Percentiles rank a stretch among this genome's conserved stretches.
phyloP scores from a whole-genome alignment of 2,888 invertebrate genomes.

The Drosophila prolongata region DNA sequence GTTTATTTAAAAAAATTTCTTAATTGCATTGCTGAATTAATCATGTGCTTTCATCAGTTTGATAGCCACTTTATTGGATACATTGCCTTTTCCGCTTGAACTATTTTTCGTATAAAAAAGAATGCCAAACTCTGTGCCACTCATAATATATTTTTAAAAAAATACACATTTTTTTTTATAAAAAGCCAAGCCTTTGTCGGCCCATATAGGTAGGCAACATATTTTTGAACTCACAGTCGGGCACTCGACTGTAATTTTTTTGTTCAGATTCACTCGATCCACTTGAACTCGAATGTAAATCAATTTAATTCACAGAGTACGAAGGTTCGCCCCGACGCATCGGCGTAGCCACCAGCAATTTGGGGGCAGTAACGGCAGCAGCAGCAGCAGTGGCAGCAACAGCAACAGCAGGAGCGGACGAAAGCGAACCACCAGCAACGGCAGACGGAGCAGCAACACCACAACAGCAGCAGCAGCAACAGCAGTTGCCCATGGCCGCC shows the following conservation, averaged over 20 bases:
- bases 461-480: conserved; percentile 14
- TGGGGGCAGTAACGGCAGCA: conserved; percentile 18
- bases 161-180: too few relatives aligned
- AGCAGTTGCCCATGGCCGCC: conserved; percentile 46
- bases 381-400: conserved; percentile 30
- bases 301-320: conserved; percentile 48
- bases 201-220: not conserved
- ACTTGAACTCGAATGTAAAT: not conserved
- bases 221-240: not conserved
- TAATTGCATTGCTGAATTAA: too few relatives aligned
- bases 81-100: too few relatives aligned
- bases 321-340: conserved; percentile 70
- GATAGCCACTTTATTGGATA: too few relatives aligned
- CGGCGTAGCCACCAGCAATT: conserved; percentile 53
- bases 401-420: conserved; percentile 50
- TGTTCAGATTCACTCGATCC: not conserved
- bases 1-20: too few relatives aligned
- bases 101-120: too few relatives aligned
- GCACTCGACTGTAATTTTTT: too few relatives aligned
- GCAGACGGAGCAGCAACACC: conserved; percentile 16
- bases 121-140: too few relatives aligned
- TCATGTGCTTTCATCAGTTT: too few relatives aligned
- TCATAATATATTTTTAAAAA: too few relatives aligned
- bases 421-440: conserved; percentile 58
- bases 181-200: too few relatives aligned